Evolutionary conservation across 2,888 invertebrate species (phyloP), one percentile per base, ranked within the genome.

Genomic region (Dyspetes luteomarginatus): DNA sequence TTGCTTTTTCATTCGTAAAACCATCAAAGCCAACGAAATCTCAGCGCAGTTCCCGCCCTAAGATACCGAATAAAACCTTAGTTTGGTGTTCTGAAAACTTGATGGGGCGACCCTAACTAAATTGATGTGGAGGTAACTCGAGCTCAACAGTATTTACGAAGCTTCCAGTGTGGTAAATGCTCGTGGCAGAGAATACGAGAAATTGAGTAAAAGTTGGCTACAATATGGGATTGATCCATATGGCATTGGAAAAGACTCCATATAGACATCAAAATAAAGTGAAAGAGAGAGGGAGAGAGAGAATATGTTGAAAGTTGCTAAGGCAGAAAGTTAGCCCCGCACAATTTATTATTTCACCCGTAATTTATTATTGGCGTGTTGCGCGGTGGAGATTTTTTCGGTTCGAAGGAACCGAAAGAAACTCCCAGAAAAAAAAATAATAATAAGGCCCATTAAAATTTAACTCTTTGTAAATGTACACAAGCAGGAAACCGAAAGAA

Each of bases 81-180:
- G n/a, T 17, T n/a, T 5, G 45, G 19, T 56, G 43, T 72, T 67
- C 28, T 58, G 72, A 22, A 65, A 72, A 72, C 22, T 60, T 78
- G 72, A 78, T 78, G 58, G 48, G 72, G 78, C 60, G 78, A 72
- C 72, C 67, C 60, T 45, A 45, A 72, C 58, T 60, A 50, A 58
- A 22, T 26, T 48, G 28, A 41, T 36, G 7, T 58, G 15, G 62
- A 26, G 15, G 24, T 7, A 4, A 24, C 55, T 62, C 30, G 48
- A 30, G 72, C 65, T n/a, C 71, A 65, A 67, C 58, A 58, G 58
- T 67, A 36, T 58, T 9, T 62, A 62, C 52, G 65, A 60, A 62
- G 50, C 43, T 52, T 36, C 36, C 9, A 43, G 28, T 60, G 28
- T 22, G 72, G 58, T 58, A 65, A 36, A 67, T 19, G 55, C 55